phyloP scores from a whole-genome alignment of 1,140 invertebrate genomes.

The Ephestia elutella region DNA sequence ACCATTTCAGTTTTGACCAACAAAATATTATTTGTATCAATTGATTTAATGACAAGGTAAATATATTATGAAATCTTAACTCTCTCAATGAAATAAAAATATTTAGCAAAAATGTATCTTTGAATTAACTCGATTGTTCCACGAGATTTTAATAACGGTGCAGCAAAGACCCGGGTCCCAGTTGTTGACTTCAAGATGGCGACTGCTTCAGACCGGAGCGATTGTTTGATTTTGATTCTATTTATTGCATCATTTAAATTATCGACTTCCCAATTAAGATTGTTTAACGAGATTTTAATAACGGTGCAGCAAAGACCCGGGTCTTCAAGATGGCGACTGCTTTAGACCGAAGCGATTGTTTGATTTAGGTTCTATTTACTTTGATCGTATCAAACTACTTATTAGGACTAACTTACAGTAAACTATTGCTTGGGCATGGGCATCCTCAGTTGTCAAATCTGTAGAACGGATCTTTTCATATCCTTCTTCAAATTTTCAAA shows the following conservation, averaged over 20 bases:
- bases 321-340: slow-evolving; percentile 58
- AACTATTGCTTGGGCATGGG: too few relatives aligned
- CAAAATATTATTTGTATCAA: too few relatives aligned
- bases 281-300: slow-evolving; percentile 75
- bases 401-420: too few relatives aligned
- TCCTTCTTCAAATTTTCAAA: too few relatives aligned
- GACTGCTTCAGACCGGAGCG: slow-evolving; percentile 26
- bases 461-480: too few relatives aligned
- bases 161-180: slow-evolving; percentile 67
- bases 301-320: slow-evolving; percentile 70
- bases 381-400: too few relatives aligned
- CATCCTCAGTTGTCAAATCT: too few relatives aligned
- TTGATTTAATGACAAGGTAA: too few relatives aligned
- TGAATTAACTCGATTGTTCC: slow-evolving; percentile 72
- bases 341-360: slow-evolving; percentile 23
- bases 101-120: slow-evolving; percentile 71
- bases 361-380: slow-evolving; percentile 29
- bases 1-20: too few relatives aligned
- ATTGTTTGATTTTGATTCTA: slow-evolving; percentile 34
- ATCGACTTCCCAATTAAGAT: slow-evolving; percentile 46
- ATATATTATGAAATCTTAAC: too few relatives aligned
- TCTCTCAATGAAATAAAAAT: too few relatives aligned
- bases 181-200: slow-evolving; percentile 65
- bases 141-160: slow-evolving; percentile 74
- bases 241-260: background rate